Conservation (phyloP, 2,888 invertebrate genomes). For the Catocala fraxini region DNA sequence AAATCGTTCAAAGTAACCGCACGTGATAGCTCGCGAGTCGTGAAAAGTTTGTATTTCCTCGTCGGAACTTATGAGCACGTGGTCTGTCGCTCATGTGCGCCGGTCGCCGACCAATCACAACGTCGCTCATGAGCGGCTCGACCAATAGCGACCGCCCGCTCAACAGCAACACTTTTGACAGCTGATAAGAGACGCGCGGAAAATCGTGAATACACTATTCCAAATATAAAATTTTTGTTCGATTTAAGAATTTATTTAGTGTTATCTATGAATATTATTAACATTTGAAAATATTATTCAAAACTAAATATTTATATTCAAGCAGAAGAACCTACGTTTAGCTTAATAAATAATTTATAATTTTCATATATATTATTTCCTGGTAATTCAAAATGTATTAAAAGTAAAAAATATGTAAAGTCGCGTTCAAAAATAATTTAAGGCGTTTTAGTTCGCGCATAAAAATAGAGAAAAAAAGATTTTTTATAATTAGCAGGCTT, state of each 20-base stretch:
- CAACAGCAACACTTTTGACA: slow-evolving; percentile 76
- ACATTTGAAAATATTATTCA: too few relatives aligned
- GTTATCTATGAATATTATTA: neutral
- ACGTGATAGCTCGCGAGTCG: slow-evolving; percentile 37
- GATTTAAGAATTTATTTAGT: neutral
- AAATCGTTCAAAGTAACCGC: slow-evolving; percentile 9
- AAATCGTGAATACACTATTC: slow-evolving; percentile 32
- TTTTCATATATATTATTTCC: too few relatives aligned
- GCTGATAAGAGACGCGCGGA: slow-evolving; percentile 78
- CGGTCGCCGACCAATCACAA: slow-evolving; percentile 74
- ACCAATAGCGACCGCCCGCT: slow-evolving; percentile 74
- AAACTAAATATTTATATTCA: too few relatives aligned
- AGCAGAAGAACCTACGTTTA: too few relatives aligned
- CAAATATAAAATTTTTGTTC: slow-evolving; percentile 20
- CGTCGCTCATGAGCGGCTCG: slow-evolving; percentile 75
- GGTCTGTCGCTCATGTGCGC: slow-evolving; percentile 82
- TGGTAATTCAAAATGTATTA: too few relatives aligned
- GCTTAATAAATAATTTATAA: too few relatives aligned
- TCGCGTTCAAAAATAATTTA: too few relatives aligned
- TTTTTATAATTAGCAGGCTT: too few relatives aligned
- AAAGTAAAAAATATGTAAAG: too few relatives aligned
- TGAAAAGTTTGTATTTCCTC: slow-evolving; percentile 73
- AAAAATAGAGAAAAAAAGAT: too few relatives aligned
- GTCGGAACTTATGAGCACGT: slow-evolving; percentile 85
- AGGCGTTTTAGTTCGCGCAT: too few relatives aligned